These are phyloP conservation scores for Hyppa rectilinea DNA, from an alignment of 2,888 invertebrate species.

Conservation along the genomic window DNA sequence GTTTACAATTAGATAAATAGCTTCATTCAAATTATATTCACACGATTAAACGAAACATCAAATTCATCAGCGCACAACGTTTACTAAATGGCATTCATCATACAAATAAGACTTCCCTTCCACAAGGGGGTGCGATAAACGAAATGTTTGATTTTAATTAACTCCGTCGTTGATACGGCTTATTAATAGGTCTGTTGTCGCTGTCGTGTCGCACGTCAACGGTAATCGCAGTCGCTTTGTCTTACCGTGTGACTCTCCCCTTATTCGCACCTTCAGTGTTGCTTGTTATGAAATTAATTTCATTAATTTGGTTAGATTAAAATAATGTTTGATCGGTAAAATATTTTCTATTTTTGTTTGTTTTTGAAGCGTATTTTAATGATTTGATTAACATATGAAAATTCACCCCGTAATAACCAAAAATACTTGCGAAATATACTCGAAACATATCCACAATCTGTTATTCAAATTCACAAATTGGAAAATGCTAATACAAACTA, in stretches of 20 bases:
- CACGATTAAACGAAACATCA: constrained; percentile 68
- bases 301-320: constrained; percentile 37
- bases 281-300: constrained; percentile 65
- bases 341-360: neutral
- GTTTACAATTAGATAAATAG: constrained; percentile 23
- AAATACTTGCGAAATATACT: constrained; percentile 29
- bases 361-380: neutral
- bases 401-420: neutral
- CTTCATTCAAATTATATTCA: constrained; percentile 57
- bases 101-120: constrained; percentile 74
- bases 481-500: constrained; percentile 85
- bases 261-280: constrained; percentile 66
- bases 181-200: constrained; percentile 82
- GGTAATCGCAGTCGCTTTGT: constrained; percentile 83
- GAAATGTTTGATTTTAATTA: constrained; percentile 88
- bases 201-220: constrained; percentile 82
- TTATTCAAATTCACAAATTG: constrained; percentile 83
- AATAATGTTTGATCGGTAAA: neutral
- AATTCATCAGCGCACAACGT: constrained; percentile 68
- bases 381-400: neutral
- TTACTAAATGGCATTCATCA: constrained; percentile 73
- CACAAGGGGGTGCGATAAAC: constrained; percentile 59
- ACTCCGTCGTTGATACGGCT: constrained; percentile 74
- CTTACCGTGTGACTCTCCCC: constrained; percentile 70
- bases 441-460: constrained; percentile 56